phyloP scores from a whole-genome alignment of 2,888 invertebrate species.

The Conus canariensis region DNA sequence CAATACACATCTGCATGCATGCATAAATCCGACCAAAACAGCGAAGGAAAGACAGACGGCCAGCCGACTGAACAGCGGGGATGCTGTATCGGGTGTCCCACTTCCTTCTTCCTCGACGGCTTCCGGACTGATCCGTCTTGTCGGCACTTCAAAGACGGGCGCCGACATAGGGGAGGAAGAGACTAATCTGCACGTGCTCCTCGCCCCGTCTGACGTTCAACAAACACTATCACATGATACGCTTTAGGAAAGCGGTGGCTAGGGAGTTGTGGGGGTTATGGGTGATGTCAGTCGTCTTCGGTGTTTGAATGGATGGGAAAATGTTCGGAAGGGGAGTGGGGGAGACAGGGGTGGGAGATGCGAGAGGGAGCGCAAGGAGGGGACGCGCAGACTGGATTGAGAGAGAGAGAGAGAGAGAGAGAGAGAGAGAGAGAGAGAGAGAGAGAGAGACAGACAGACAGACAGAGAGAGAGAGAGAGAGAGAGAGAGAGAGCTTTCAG shows the following conservation, averaged over 20 bases:
- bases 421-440: slow-evolving; percentile 2
- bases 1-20: too few species aligned
- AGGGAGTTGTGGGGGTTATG: not conserved
- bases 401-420: slow-evolving; percentile 14
- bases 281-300: not conserved
- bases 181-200: slow-evolving; percentile 1
- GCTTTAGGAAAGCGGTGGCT: not conserved
- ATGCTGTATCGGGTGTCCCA: too few species aligned
- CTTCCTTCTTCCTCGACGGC: too few species aligned
- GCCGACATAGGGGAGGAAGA: not conserved
- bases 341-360: not conserved
- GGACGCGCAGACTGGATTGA: not conserved
- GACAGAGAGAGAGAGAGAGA: too few species aligned
- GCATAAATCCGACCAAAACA: too few species aligned
- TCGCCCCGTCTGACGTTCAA: not conserved
- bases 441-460: not conserved
- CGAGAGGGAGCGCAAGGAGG: not conserved
- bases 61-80: too few species aligned
- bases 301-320: not conserved
- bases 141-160: slow-evolving; percentile 9
- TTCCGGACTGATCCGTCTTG: slow-evolving; percentile 3
- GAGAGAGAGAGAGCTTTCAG: too few species aligned
- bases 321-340: not conserved
- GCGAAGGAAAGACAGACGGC: too few species aligned
- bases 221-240: slow-evolving; percentile 11